Base-by-base conservation (phyloP, 2,888 invertebrate species). In the Lasioglossum morio region DNA sequence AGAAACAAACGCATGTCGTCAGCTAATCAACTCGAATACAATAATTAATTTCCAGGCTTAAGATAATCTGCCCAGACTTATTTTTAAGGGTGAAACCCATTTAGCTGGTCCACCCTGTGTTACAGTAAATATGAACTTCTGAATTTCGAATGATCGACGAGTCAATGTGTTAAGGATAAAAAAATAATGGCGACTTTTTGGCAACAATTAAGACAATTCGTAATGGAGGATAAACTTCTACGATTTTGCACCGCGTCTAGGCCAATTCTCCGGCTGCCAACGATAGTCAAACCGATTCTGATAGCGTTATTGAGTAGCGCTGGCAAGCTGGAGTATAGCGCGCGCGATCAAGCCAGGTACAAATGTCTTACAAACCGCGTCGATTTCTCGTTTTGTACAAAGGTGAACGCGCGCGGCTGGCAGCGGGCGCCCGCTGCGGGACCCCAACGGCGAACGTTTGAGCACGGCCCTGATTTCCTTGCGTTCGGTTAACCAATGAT, bases 361-460 rank as follows among this genome's bases (percentile, higher is more conserved):
- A 94, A 95, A 95, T 94, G 93, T 93, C 93, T 94, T 94, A 94
- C 93, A 94, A 95, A 94, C 93, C 92, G 91, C 87, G 87, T 82
- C 85, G 91, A 91, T 92, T 93, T 90, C 91, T 93, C 92, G 93
- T 94, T 93, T 94, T 92, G 92, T 92, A 91, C 34, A 85, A 88
- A 91, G 90, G 91, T 90, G 89, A 88, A 91, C 91, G 91, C 87
- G 85, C 86, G 78, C 88, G 84, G 83, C 90, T 89, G 90, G 90
- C 91, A 90, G 88, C 89, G 93, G 73, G 92, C 91, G 91, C 95
- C 94, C 89, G 94, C 95, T 95, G 95, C 88, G 95, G 90, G 70
- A 93, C 94, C 93, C 95, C 95, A 91, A 93, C 94, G 84, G 94
- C 91, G 94, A 94, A 92, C 93, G 93, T 94, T 91, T 94, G 94